Evolutionary conservation across 2,797 vertebrate species (phyloP).

Genomic region (Pipistrellus kuhlii): DNA sequence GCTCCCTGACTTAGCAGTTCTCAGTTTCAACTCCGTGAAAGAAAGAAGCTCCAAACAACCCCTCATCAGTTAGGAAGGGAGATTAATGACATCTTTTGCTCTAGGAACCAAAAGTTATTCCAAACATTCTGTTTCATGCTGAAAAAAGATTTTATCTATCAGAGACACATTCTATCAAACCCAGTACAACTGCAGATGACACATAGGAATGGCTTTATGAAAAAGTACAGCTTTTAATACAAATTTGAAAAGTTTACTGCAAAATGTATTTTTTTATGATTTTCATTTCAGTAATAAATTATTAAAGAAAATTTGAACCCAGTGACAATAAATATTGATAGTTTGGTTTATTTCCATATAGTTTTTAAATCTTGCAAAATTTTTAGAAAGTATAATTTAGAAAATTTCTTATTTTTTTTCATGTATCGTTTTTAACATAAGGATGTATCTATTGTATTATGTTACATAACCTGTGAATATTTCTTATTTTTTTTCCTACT

Average conservation of each 20-base stretch:
- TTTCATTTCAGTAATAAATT: conserved; percentile 56
- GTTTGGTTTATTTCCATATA: conserved; percentile 8
- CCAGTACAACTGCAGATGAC: neutral
- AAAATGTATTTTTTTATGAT: conserved; percentile 20
- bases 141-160: conserved; percentile 12
- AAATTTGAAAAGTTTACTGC: conserved; percentile 42
- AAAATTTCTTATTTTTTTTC: neutral
- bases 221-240: neutral
- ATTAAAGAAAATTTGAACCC: conserved; percentile 20
- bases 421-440: neutral
- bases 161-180: neutral
- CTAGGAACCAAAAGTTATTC: conserved; percentile 8
- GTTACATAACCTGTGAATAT: conserved; percentile 9
- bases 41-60: neutral
- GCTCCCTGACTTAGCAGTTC: neutral
- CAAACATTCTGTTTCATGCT: conserved; percentile 2
- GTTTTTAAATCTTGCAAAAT: conserved; percentile 27
- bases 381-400: conserved; percentile 35
- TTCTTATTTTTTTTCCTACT: conserved; percentile 40
- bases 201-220: neutral
- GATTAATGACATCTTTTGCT: neutral
- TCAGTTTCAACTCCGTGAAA: neutral
- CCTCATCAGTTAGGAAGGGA: neutral
- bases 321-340: conserved; percentile 34
- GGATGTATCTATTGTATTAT: neutral